Base-by-base conservation (phyloP, 2,888 invertebrate species). In the Taenaris catops region DNA sequence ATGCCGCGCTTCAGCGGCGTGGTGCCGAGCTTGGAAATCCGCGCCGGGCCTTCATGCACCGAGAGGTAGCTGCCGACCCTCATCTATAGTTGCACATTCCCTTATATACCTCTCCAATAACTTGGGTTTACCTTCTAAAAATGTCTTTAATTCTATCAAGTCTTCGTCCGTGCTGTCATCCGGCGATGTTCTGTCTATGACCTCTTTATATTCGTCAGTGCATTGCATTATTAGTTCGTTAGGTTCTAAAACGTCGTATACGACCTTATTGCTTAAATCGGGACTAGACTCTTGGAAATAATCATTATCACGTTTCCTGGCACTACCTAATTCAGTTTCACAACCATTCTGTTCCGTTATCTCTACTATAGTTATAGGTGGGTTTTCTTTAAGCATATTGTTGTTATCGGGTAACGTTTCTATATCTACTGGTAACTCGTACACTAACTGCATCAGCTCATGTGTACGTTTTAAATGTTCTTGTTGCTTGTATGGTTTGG, bases 71-170 rank as follows among this genome's bases (percentile, higher is more conserved):
- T n/a, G n/a, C n/a, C n/a, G n/a, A n/a, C n/a, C 76, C 46, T 92
- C 89, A 48, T 93, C 92, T 1, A 89, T 78, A 38, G 90, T 89
- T 4, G 95, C 95, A 61, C 92, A 92, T 50, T 95, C 93, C 34
- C 89, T 89, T 48, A 95, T 78, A 93, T 94, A 96, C 57, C 89
- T 89, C 65, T 95, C 94, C 54, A 94, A 88, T 28, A 91, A 83
- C 40, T 84, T 90, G 1, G 92, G 91, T 65, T 94, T 93, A 5
- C 48, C 58, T 31, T 78, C 79, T 41, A 87, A 55, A 6, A 86
- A 44, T 32, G 62, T 73, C 39, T 72, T 83, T 26, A 87, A 51
- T 41, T 83, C 79, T 10, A 55, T 28, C 46, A 87, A 58, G 17
- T 87, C 87, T 21, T 87, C 87, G 21, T 87, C 87, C 1, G 63